A percentile compares a stretch with the other conserved stretches of the same genome.
Evolutionary conservation across 2,888 invertebrate species (phyloP).

Genomic region (Caenorhabditis sinica): DNA sequence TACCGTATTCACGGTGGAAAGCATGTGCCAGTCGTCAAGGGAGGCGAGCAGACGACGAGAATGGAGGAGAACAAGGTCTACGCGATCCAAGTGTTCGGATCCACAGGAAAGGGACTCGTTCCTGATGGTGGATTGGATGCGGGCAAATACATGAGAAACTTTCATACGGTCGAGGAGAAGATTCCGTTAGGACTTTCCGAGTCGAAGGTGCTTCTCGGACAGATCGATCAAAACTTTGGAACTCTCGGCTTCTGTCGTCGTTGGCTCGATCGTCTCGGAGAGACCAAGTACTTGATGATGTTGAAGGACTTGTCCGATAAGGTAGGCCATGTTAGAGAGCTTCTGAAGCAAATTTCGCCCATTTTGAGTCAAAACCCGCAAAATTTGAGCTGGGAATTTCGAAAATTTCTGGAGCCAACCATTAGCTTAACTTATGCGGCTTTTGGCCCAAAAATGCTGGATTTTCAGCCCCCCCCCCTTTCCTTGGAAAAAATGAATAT

Average conservation of each 20-base stretch:
- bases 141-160: constrained; percentile 99
- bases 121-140: constrained; percentile 99
- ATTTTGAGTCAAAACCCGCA: too few species aligned
- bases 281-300: constrained; percentile 98
- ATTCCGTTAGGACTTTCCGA: constrained; percentile 94
- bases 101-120: constrained; percentile 92
- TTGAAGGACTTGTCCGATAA: constrained; percentile 98
- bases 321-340: too few species aligned
- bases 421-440: too few species aligned
- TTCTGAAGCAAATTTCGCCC: too few species aligned
- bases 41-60: constrained; percentile 95
- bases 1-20: constrained; percentile 94
- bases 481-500: too few species aligned
- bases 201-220: constrained; percentile 93
- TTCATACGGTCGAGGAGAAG: constrained; percentile 89
- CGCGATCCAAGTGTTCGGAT: constrained; percentile 99
- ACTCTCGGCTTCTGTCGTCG: constrained; percentile 99
- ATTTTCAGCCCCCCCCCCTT: too few species aligned
- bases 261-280: constrained; percentile 97
- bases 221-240: constrained; percentile 97
- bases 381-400: too few species aligned
- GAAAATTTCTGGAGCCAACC: too few species aligned
- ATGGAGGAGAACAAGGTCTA: constrained; percentile 93
- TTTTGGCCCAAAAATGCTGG: too few species aligned
- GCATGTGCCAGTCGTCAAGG: constrained; percentile 99